These are phyloP conservation scores for Cuculus canorus DNA, from an alignment of 2,797 vertebrate species.

Conservation along the genomic window DNA sequence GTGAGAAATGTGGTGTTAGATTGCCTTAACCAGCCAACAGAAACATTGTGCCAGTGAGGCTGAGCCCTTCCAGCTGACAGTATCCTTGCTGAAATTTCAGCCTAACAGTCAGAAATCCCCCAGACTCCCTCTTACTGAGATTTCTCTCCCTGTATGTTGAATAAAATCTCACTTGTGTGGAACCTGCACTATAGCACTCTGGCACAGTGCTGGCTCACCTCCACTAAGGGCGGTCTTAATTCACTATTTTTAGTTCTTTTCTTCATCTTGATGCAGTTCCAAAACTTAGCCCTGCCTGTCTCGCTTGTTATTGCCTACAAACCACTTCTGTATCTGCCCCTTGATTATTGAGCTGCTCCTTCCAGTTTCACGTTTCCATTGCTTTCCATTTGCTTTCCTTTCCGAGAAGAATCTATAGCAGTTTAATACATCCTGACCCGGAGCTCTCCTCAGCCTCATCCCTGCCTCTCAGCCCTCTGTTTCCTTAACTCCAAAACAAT, in stretches of 20 bases:
- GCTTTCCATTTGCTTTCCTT: not conserved
- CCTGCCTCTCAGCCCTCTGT: rapidly evolving
- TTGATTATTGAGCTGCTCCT: not conserved
- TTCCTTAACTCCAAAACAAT: not conserved
- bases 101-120: not conserved
- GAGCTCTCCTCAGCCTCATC: not conserved
- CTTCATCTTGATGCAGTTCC: not conserved
- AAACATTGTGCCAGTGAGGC: not conserved
- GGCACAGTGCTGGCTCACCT: not conserved
- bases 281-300: not conserved
- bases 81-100: not conserved
- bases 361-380: not conserved
- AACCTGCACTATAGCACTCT: not conserved
- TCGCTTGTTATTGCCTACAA: not conserved
- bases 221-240: not conserved
- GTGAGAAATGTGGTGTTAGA: not conserved
- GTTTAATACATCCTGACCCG: not conserved
- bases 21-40: slow-evolving; percentile 10
- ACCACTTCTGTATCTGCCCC: not conserved
- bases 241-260: slow-evolving; percentile 5
- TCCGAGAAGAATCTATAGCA: not conserved
- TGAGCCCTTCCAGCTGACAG: not conserved
- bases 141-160: not conserved
- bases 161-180: slow-evolving; percentile 13
- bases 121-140: not conserved